Percentiles rank a stretch among this genome's conserved stretches.
phyloP scores from a whole-genome alignment of 2,797 vertebrate species.

The Anisognathus igniventris region DNA sequence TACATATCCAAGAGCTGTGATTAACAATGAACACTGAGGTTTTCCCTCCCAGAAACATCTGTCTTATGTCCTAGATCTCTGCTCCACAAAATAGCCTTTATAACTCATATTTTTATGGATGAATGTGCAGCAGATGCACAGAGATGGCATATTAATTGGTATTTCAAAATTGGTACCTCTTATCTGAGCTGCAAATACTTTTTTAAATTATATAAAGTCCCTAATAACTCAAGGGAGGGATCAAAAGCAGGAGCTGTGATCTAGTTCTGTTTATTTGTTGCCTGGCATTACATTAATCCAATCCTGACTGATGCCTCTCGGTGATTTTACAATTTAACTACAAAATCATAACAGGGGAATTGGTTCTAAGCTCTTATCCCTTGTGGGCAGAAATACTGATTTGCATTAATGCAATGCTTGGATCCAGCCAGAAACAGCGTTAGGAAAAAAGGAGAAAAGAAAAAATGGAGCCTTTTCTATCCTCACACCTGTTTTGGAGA shows the following conservation, averaged over 20 bases:
- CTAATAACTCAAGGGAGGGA: background rate
- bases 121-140: background rate
- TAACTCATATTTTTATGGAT: background rate
- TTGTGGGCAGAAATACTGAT: background rate
- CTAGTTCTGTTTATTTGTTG: background rate
- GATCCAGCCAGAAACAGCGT: background rate
- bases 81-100: background rate
- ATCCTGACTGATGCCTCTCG: background rate
- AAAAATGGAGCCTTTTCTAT: background rate
- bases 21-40: background rate
- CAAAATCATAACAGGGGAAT: background rate
- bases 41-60: background rate
- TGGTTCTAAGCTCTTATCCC: conserved; percentile 4
- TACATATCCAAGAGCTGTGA: background rate
- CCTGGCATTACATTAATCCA: background rate
- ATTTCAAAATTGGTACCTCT: background rate
- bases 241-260: background rate
- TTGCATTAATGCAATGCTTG: background rate
- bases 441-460: no score
- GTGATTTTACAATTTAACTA: background rate
- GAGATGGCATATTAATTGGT: background rate
- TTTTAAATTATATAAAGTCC: background rate
- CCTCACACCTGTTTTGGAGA: background rate
- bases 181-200: background rate
- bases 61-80: background rate